Evolutionary conservation across 2,797 vertebrate species (phyloP).

Genomic region (Cercopithecus mitis): DNA sequence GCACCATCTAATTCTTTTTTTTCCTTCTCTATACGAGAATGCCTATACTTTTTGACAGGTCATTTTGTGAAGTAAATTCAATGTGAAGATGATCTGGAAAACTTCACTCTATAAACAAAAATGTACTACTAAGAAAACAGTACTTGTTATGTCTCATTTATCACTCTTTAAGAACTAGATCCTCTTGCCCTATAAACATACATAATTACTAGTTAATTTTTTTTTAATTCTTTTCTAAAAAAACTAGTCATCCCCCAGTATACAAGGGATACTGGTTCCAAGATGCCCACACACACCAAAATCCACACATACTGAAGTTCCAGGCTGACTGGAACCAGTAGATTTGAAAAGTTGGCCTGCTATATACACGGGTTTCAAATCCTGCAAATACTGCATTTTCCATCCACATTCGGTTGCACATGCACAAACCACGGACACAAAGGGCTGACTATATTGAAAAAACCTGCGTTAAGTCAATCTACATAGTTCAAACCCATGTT

Average conservation of each 20-base stretch:
- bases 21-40: background rate
- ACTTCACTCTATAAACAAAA: background rate
- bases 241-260: background rate
- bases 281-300: background rate
- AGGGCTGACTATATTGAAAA: background rate
- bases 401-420: background rate
- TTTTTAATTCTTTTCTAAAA: background rate
- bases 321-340: background rate
- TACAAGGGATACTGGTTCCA: background rate
- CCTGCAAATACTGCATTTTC: background rate
- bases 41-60: background rate
- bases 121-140: background rate
- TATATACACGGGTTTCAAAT: background rate
- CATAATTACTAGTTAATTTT: background rate
- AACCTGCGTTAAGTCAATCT: background rate
- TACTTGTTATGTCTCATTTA: background rate
- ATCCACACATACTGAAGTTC: background rate
- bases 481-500: background rate
- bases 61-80: background rate
- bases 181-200: background rate
- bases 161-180: background rate
- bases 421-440: background rate
- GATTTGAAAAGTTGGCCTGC: background rate
- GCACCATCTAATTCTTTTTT: background rate
- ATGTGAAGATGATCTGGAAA: conserved; percentile 12